Base-by-base conservation (phyloP, 2,888 invertebrate genomes). In the Mystacides longicornis region DNA sequence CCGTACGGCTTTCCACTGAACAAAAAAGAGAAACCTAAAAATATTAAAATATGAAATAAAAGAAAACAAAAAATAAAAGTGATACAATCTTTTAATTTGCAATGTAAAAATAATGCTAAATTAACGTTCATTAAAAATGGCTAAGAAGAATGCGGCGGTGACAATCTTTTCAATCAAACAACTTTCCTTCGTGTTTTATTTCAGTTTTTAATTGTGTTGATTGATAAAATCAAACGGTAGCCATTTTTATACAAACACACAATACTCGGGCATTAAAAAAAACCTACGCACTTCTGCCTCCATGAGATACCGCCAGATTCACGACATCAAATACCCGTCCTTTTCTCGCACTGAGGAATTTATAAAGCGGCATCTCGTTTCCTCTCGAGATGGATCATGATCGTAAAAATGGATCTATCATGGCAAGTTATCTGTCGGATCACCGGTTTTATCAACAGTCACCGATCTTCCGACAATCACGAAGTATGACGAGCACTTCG, bases 371-470 rank as follows among this genome's bases (percentile, higher is more conserved):
- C 22, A 49, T 23, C 16, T 22, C 9, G 7, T 49, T 22, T 18
- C 9, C 18, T 49, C n/a, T 3, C 22, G 18, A 46, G 22, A 46
- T 46, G 46, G 22, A 19, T 4, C 19, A 21, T 18, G 20, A 20
- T 21, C 46, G 22, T 37, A 37, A 37, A 37, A 37, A 37, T 37
- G 37, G 37, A 37, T 37, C 37, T 37, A 37, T 37, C 37, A 16
- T 37, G 37, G 37, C 37, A 37, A n/a, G 7, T 37, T 37, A 37
- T 37, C 37, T n/a, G 16, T 37, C 14, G 3, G 3, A 37, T 37
- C 37, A 3, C 7, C 14, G 37, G 37, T 37, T 27, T 27, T 27
- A 37, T 37, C 37, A 37, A 7, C 37, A 37, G 37, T 3, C 37
- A 37, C 37, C n/a, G 16, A 37, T 37, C 37, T 37, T 37, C 37